Evolutionary conservation across 2,113 vertebrate species (phyloP), one percentile per base, ranked within the genome.

Genomic region (Hemiprocne comata): DNA sequence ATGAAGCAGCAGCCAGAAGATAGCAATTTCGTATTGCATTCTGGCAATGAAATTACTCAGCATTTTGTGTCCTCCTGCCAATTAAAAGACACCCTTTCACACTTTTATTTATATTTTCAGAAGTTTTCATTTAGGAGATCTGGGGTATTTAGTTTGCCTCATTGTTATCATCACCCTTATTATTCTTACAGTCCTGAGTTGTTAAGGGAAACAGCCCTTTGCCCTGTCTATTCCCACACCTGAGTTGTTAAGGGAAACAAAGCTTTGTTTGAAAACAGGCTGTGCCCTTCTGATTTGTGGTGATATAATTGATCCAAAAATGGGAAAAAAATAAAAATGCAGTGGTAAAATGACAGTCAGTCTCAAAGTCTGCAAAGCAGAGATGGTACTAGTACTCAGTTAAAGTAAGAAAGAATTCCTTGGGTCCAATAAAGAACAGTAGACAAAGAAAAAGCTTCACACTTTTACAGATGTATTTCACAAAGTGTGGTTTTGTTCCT

Each of bases 341-440:
- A 72, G 58, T 72, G 86, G 89, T 90, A 94, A 96, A 94, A 86
- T 12, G 31, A 93, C 76, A 94, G 76, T 54, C 28, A 66, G 69
- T 84, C 46, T 84, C 70, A 79, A 96, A 87, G 78, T 92, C 70
- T 95, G 93, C 87, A 90, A 72, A 62, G 42, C 48, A 78, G 54
- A 67, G 72, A 76, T 57, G 72, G 87, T 93, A 92, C 92, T 73
- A 91, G 84, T 80, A 73, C 36, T 95, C 81, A 92, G 69, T 96
- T 91, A 94, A 94, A 87, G 92, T 74, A 50, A 69, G 86, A 96
- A 95, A 82, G 20, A 87, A 92, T 95, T 97, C 85, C 40, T 89
- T 90, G 66, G 64, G 73, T 90, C 77, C 66, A 69, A 7, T 51
- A 85, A 91, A 94, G 44, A 90, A 80, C 26, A 62, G 23, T 36